Conservation (phyloP, 2,888 invertebrate genomes). For the Blastobasis lacticolella region DNA sequence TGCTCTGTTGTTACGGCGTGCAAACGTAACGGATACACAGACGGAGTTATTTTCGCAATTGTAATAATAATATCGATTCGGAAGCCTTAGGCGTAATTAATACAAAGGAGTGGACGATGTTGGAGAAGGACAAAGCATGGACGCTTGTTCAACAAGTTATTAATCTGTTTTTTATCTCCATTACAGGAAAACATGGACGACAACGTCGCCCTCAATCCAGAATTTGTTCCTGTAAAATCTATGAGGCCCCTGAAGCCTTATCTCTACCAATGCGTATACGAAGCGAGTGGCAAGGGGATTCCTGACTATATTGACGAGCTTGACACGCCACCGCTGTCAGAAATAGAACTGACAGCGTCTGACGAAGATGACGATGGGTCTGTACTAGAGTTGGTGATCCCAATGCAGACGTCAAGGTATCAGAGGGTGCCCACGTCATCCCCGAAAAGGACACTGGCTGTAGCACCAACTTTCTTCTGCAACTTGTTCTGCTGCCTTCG, state of each 20-base stretch:
- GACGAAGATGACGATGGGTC: slow-evolving; percentile 63
- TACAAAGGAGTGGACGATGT: too few species aligned
- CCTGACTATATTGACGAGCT: slow-evolving; percentile 29
- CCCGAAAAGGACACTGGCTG: slow-evolving; percentile 29
- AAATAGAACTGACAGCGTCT: slow-evolving; percentile 60
- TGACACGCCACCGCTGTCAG: slow-evolving; percentile 49
- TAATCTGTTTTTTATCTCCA: not conserved
- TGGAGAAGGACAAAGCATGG: too few species aligned
- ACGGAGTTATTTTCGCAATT: too few species aligned
- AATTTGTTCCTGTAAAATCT: too few species aligned
- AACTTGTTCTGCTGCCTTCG: slow-evolving; percentile 40
- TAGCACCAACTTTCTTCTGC: slow-evolving; percentile 24
- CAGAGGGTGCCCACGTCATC: slow-evolving; percentile 44
- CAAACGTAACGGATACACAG: too few species aligned
- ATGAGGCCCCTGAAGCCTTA: too few species aligned
- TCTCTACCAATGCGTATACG: too few species aligned
- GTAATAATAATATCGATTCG: too few species aligned
- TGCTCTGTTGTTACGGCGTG: too few species aligned
- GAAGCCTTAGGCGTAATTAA: too few species aligned
- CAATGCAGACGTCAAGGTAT: slow-evolving; percentile 41
- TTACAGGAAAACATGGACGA: slow-evolving; percentile 22
- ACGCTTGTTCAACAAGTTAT: too few species aligned
- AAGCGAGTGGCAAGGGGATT: too few species aligned
- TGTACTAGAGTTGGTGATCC: slow-evolving; percentile 57
- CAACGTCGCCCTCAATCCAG: not conserved